These are phyloP conservation scores for Xestia xanthographa DNA, from an alignment of 2,888 invertebrate species.

Conservation along the genomic window DNA sequence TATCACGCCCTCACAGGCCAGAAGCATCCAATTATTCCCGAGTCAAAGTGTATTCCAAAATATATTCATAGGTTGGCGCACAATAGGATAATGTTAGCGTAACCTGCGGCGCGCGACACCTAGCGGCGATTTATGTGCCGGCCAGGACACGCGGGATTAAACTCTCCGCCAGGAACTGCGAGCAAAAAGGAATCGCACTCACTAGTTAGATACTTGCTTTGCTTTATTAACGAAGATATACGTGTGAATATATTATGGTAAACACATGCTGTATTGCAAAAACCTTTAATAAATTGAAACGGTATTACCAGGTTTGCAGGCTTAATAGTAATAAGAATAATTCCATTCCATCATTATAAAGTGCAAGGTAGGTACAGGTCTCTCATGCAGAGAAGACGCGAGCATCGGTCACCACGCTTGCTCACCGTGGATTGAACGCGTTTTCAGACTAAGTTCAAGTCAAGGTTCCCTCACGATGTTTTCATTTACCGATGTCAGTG, in stretches of 20 bases:
- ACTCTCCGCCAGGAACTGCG: slow-evolving; percentile 34
- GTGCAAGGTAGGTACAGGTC: neutral
- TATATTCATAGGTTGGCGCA: slow-evolving; percentile 44
- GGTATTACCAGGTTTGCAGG: neutral
- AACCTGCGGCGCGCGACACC: slow-evolving; percentile 58
- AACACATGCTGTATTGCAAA: neutral
- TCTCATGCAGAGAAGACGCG: neutral
- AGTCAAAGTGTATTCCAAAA: slow-evolving; percentile 41
- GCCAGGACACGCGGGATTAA: slow-evolving; percentile 59
- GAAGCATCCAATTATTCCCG: slow-evolving; percentile 29
- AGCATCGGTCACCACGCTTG: neutral
- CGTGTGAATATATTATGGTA: neutral
- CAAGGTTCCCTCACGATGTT: neutral
- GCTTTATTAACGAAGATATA: slow-evolving; percentile 33
- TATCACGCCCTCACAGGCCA: slow-evolving; percentile 10
- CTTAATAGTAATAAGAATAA: neutral
- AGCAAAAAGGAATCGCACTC: slow-evolving; percentile 48
- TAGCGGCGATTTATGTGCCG: slow-evolving; percentile 58
- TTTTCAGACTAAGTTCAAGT: neutral
- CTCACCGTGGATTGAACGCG: neutral
- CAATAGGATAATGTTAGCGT: slow-evolving; percentile 57
- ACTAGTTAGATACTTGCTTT: slow-evolving; percentile 28
- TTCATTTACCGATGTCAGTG: neutral
- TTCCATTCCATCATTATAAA: neutral
- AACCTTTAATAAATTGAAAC: neutral